Evolutionary conservation across 2,888 invertebrate species (phyloP).

Genomic region (Acanthosepion lycidas): DNA sequence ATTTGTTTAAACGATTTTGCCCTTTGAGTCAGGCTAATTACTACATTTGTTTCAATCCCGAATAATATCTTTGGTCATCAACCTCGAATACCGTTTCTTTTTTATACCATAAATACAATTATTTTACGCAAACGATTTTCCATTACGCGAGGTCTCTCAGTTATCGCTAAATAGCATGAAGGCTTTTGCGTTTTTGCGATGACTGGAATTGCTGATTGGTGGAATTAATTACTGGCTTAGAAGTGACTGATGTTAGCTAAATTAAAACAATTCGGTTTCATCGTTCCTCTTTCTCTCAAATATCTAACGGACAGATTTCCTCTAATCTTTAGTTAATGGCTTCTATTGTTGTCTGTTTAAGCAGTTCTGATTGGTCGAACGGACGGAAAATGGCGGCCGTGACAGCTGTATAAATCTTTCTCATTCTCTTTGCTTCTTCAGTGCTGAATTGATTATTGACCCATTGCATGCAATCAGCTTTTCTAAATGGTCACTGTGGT

Average conservation of each 20-base stretch:
- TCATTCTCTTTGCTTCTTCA: neutral
- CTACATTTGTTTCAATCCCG: too few species aligned
- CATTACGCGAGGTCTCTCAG: neutral
- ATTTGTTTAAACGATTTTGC: too few species aligned
- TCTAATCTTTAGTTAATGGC: neutral
- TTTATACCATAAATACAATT: too few species aligned
- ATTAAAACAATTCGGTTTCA: neutral
- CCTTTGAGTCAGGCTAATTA: too few species aligned
- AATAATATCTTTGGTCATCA: too few species aligned
- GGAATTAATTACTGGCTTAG: neutral
- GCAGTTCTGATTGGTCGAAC: neutral
- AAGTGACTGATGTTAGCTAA: slow-evolving; percentile 18
- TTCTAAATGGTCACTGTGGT: neutral
- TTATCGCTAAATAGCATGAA: neutral
- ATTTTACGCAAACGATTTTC: neutral
- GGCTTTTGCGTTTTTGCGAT: neutral
- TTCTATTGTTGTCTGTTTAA: slow-evolving; percentile 21
- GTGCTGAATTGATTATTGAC: neutral
- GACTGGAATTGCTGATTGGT: neutral
- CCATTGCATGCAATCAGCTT: neutral
- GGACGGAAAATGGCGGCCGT: neutral
- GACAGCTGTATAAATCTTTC: neutral
- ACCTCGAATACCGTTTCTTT: too few species aligned
- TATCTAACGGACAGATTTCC: neutral
- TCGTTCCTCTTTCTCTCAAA: neutral